Percentiles rank a stretch among this genome's conserved stretches.
Evolutionary conservation across 2,888 invertebrate genomes (phyloP).

Genomic region (Achlya flavicornis): DNA sequence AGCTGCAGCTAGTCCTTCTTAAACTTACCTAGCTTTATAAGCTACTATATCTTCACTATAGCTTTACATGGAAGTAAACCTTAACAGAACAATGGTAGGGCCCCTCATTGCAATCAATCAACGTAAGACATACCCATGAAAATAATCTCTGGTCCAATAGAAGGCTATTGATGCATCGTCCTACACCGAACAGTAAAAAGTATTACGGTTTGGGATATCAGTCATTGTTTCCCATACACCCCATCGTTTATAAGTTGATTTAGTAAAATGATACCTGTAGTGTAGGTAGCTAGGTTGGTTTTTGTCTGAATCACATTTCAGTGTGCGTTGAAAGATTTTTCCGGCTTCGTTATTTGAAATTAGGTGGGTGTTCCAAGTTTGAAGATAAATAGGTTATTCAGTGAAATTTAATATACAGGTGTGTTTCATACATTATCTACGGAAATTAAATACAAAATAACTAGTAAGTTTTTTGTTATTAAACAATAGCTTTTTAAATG

Average conservation of each 20-base stretch:
- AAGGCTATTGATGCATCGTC: constrained; percentile 23
- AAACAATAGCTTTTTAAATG: no score
- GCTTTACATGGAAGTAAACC: neutral
- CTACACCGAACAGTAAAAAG: neutral
- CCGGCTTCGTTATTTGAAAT: no score
- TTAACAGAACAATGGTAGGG: constrained; percentile 19
- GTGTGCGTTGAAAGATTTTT: no score
- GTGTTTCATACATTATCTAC: no score
- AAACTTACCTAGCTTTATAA: neutral
- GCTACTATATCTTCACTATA: neutral
- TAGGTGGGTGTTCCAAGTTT: no score
- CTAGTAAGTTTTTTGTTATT: no score
- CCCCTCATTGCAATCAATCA: constrained; percentile 22
- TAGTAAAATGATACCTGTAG: neutral
- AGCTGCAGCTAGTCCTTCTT: no score
- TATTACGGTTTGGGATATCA: neutral
- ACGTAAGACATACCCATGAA: constrained; percentile 9
- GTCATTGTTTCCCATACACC: neutral
- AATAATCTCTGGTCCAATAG: constrained; percentile 19
- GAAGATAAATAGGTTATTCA: no score
- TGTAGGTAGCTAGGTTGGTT: neutral
- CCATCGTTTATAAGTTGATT: neutral
- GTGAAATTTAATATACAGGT: no score
- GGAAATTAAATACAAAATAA: no score
- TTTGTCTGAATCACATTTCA: neutral